Conservation (phyloP, 2,797 vertebrate species). For the Gambelia wislizenii region DNA sequence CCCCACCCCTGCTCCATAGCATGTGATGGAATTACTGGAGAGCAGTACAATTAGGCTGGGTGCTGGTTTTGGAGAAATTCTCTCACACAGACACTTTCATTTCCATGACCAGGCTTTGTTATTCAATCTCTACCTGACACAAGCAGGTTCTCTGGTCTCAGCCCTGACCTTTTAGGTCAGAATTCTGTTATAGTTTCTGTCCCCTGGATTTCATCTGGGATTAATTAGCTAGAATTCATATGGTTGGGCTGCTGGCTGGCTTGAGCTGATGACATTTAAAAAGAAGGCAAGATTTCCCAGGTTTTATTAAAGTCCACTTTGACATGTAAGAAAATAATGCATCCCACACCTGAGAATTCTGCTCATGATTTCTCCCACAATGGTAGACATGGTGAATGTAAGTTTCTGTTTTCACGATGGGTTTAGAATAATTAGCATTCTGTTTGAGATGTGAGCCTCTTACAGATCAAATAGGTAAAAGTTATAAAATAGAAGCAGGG, state of each 20-base stretch:
- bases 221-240: slow-evolving; percentile 12
- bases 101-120: not conserved
- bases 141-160: not conserved
- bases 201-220: not conserved
- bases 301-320: slow-evolving; percentile 8
- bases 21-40: not conserved
- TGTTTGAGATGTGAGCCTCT: not conserved
- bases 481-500: not conserved
- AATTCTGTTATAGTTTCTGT: not conserved
- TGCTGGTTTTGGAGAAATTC: not conserved
- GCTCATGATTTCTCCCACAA: slow-evolving; percentile 8
- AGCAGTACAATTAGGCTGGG: not conserved
- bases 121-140: not conserved
- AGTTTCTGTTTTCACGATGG: not conserved
- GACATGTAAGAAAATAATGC: not conserved
- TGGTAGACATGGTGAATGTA: not conserved
- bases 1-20: not conserved
- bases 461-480: slow-evolving; percentile 4
- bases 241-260: not conserved
- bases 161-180: not conserved
- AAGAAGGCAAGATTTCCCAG: not conserved
- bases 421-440: not conserved
- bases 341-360: not conserved
- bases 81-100: not conserved
- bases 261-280: not conserved